phyloP scores from a whole-genome alignment of 1,140 invertebrate species.

The Leptinotarsa undecemlineata region DNA sequence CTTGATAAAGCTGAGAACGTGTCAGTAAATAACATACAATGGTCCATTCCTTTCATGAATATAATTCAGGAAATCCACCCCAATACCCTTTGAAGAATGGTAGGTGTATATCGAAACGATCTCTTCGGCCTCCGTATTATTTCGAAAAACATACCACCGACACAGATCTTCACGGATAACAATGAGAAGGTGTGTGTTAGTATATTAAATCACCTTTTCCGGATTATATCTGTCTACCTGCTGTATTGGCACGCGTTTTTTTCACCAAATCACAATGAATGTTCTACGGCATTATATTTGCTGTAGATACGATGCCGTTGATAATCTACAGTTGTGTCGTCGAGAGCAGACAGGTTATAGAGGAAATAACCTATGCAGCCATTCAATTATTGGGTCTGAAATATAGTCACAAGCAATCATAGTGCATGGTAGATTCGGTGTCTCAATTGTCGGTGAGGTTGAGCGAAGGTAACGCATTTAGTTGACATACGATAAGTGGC shows the following conservation, averaged over 20 bases:
- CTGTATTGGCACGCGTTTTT: not conserved
- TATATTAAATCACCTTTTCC: not conserved
- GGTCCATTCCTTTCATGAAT: too few species aligned
- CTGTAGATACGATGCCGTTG: too few species aligned
- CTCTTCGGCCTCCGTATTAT: not conserved
- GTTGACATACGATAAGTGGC: too few species aligned
- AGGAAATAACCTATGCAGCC: not conserved
- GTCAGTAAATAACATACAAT: too few species aligned
- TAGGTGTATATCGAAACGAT: too few species aligned
- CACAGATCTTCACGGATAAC: not conserved
- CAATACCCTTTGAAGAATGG: too few species aligned
- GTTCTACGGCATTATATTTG: not conserved
- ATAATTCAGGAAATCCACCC: too few species aligned
- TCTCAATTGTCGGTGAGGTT: not conserved
- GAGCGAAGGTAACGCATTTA: not conserved
- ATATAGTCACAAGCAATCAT: not conserved
- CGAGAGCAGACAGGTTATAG: not conserved
- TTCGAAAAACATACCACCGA: not conserved
- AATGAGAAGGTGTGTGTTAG: not conserved
- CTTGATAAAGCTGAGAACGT: too few species aligned
- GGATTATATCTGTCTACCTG: slow-evolving; percentile 2
- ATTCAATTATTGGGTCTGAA: slow-evolving; percentile 1
- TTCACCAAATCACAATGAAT: not conserved
- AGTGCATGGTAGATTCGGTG: not conserved
- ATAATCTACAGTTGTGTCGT: not conserved